Evolutionary conservation across 30 jellyfish, hydroid and myxozoan genomes (phyloP), one percentile per base, ranked within the genome.

Genomic region (Aurelia aurita complex sp. Pacific): DNA sequence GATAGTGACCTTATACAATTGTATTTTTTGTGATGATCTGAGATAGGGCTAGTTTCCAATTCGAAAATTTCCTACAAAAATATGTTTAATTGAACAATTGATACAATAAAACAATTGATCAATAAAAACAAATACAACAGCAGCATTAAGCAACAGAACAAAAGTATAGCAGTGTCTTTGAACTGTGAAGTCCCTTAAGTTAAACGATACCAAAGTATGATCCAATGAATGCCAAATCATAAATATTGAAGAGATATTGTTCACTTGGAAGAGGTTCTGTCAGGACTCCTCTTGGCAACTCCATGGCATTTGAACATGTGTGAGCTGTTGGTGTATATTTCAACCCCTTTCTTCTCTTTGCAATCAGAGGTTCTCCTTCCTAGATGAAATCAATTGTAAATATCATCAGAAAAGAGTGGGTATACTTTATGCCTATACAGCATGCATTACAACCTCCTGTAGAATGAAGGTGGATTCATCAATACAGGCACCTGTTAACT

Each of bases 271-370:
- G 75, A 51, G 9, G 63, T 70, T 40, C 91, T 50, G 87, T 66
- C 86, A 81, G 86, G 51, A 73, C 86, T 57, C 88, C 88, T 67
- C 86, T 67, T 67, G 91, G 80, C 66, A 81, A 33, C 68, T 66
- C 77, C 76, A 81, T 36, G 73, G 66, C 55, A 69, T 81, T 81
- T 67, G 85, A 67, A 36, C 91, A 81, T 10, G 79, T 81, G 51
- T 81, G 91, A 35, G 88, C 88, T 33, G 78, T 81, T 67, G 91
- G 88, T 33, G 77, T 67, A 63, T 81, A 81, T 52, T 81, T 53
- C 88, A 81, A 51, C 60, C 42, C 43, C 35, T 67, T 76, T 53
- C 86, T 61, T n/a, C 86, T 61, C 82, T 35, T 72, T 72, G 82
- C 82, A 72, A 51, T 18, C 68, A 51, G 51, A 53, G 53, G 52